Conservation (phyloP, 2,797 vertebrate genomes). For the Menidia menidia region DNA sequence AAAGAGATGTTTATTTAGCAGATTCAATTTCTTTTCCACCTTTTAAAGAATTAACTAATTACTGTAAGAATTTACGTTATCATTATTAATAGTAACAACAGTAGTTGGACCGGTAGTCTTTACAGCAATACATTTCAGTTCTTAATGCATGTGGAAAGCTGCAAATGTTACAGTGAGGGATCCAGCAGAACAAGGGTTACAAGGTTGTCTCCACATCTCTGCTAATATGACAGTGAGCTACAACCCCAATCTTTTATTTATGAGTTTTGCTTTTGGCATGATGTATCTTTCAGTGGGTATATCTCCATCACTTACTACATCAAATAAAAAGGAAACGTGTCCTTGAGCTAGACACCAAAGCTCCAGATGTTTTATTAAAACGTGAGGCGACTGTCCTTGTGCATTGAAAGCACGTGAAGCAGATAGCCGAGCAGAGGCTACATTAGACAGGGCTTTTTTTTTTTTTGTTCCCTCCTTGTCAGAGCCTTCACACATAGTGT, state of each 20-base stretch:
- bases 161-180: not conserved
- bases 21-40: not conserved
- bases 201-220: not conserved
- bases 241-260: slow-evolving; percentile 29
- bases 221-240: slow-evolving; percentile 18
- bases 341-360: slow-evolving; percentile 39
- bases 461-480: slow-evolving; percentile 14
- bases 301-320: slow-evolving; percentile 25
- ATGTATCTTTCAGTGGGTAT: slow-evolving; percentile 13
- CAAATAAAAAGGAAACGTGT: slow-evolving; percentile 28
- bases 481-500: slow-evolving; percentile 29
- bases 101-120: too few species aligned
- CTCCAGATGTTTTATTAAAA: slow-evolving; percentile 36
- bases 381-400: slow-evolving; percentile 13
- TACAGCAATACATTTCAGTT: not conserved
- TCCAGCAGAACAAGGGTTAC: not conserved
- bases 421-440: slow-evolving; percentile 2
- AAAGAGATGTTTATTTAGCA: too few species aligned
- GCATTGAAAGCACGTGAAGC: slow-evolving; percentile 8
- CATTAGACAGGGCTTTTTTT: not conserved
- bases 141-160: not conserved
- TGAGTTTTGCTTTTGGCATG: slow-evolving; percentile 23
- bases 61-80: not conserved
- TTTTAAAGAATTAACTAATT: not conserved
- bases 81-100: too few species aligned